Evolutionary conservation across 2,113 vertebrate genomes (phyloP), one percentile per base, ranked within the genome.

Genomic region (Megalops atlanticus): DNA sequence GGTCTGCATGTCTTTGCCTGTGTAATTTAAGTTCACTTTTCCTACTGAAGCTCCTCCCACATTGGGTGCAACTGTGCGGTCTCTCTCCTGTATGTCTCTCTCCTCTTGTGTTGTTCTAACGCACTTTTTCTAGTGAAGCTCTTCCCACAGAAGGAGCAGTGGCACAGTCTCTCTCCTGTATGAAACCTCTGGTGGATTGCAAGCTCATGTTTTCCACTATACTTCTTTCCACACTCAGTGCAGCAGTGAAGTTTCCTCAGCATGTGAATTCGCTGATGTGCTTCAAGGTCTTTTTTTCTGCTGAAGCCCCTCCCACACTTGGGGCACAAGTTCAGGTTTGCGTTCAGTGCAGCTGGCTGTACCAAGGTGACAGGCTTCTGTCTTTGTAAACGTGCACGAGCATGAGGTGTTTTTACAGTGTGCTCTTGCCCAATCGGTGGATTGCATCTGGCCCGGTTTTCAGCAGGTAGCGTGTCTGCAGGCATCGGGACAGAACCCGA

Each of bases 41-140:
- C 2, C 12, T 47, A 18, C 64, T 11, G 64, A 79, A 79, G 58
- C 77, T 31, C 77, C n/a, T 69, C 33, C 77, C 77, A 24, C 77
- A 79, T 10, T 70, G 27, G 14, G 40, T 10, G 41, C 77, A 79
- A 39, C 27, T 54, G 64, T 79, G 78, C 1, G 78, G 78, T 27
- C 41, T 79, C 43, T 79, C 78, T 1, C 78, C 78, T 0, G 78
- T 79, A 41, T 79, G 78, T 6, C 41, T n/a, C n/a, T n/a, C n/a
- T 71, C 15, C 7, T 41, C 27, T 36, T 12, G 58, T 71, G 78
- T 2, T 47, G 10, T 41, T 47, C 31, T 21, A 79, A 31, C 4
- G 6, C 58, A 24, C 77, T 79, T n/a, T 79, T 79, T 18, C 58
- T 54, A 16, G 21, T 36, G 27, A 79, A 79, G 33, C 41, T 72